phyloP scores from a whole-genome alignment of 2,888 invertebrate genomes.

The Andrena haemorrhoa region DNA sequence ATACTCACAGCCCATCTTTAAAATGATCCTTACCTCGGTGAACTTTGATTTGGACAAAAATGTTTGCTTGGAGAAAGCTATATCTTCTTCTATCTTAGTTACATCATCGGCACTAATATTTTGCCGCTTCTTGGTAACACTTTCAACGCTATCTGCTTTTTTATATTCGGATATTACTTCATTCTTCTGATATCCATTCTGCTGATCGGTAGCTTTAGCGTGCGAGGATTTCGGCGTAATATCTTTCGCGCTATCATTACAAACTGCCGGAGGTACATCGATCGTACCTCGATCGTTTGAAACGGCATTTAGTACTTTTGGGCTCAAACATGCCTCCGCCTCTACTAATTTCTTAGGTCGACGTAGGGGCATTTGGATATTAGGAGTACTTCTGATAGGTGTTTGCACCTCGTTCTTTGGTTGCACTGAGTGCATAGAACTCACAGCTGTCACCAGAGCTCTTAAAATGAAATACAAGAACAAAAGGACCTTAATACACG shows the following conservation, averaged over 20 bases:
- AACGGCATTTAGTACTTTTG: neutral
- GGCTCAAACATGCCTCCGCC: neutral
- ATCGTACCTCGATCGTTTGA: neutral
- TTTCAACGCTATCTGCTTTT: neutral
- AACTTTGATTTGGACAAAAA: conserved; percentile 70
- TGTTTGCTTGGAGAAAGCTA: conserved; percentile 46
- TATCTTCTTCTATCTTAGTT: conserved; percentile 41
- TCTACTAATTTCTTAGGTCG: conserved; percentile 34
- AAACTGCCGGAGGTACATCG: neutral
- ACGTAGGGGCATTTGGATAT: conserved; percentile 39
- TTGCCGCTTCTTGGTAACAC: neutral
- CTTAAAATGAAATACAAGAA: conserved; percentile 44
- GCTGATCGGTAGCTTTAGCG: neutral
- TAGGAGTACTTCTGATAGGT: neutral
- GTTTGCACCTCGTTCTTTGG: conserved; percentile 26
- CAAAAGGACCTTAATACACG: neutral
- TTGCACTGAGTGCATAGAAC: conserved; percentile 13
- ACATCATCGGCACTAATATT: conserved; percentile 21
- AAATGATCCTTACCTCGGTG: conserved; percentile 64
- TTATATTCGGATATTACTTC: neutral
- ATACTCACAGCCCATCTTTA: conserved; percentile 54
- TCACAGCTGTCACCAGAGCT: conserved; percentile 39
- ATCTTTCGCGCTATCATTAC: neutral
- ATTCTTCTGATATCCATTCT: neutral
- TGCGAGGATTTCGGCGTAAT: neutral